Base-by-base conservation (phyloP, 2,888 invertebrate genomes). In the Aporophyla lueneburgensis region DNA sequence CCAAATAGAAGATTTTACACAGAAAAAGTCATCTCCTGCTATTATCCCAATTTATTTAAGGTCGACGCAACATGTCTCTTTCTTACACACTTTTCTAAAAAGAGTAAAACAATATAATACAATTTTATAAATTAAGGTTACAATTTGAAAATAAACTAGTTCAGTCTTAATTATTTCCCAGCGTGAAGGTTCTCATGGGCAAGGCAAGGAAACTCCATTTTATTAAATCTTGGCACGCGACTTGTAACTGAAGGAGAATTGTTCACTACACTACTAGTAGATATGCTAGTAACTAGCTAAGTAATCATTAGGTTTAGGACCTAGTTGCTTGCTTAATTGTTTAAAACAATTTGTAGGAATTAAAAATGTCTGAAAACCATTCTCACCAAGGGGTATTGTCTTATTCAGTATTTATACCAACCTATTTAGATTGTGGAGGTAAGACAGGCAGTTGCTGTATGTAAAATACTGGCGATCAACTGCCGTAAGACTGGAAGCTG, bases 161-260 rank as follows among this genome's bases (percentile, higher is more conserved):
- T 46, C 24, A n/a, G 21, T 33, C 21, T 16, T 53, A 21, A 67
- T 68, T 33, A 71, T 54, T 70, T 46, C 21, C 14, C 46, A 54
- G n/a, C 40, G 54, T 49, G 46, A 71, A 54, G 59, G 76, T 40
- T 46, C 54, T 62, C 43, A 14, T 43, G 53, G 59, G 51, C 54
- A 49, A 49, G 53, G 46, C 56, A 70, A 72, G 40, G 43, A 66
- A 80, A 53, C 19, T 19, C 21, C 58, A 27, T 70, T 54, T 84
- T 58, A 84, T 70, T 54, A n/a, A 33, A 3, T 54, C 12, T 19
- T 16, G n/a, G 16, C 84, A 82, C 84, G 82, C 80, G 10, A 69
- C 62, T 21, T 59, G 24, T 61, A 49, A 40, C 61, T 61, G 2
- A 65, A 51, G 14, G 46, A 63, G 54, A 54, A 2, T 65, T 51